Base-by-base conservation (phyloP, 1,140 invertebrate species). In the Zaprionus nigranus region DNA sequence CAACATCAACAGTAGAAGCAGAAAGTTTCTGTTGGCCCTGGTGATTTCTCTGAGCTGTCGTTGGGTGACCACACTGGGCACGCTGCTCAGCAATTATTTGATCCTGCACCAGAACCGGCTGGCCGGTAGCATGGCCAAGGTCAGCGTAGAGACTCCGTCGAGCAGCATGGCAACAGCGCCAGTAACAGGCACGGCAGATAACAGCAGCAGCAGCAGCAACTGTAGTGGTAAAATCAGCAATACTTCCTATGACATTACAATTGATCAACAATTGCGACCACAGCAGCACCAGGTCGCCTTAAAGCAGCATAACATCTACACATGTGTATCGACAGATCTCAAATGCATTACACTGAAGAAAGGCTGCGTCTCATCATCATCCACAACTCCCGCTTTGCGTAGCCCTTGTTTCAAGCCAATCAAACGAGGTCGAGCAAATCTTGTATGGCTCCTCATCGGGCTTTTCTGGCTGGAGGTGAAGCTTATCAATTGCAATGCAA, bases 391-490 rank as follows among this genome's bases (percentile, higher is more conserved):
- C 70, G 65, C 54, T 71, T 67, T 57, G 66, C 81, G 20, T 79
- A 75, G 58, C 53, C 59, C 26, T 63, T 51, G 46, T 9, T 63
- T 34, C 15, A 66, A 57, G 24, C 20, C 53, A 11, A 12, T 51
- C 20, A 90, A 91, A 54, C 76, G 82, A 1, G 79, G 80, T 43
- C 77, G 85, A 0, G 56, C 80, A 1, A 92, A 92, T 69, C 80
- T 92, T 11, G 67, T 92, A 2, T 92, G 91, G 91, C 59, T 92
- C 17, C 69, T 92, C 3, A 91, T 92, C 51, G 91, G 91, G 4
- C 76, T 92, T 7, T 90, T 92, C 20, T 92, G 91, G 91, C 75
- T 92, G 9, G 91, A 92, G 56, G 75, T 82, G 9, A 90, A 91
- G 43, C 62, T 91, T 26, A 83, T 92, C 17, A 91, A 91, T 56